Percentiles rank a stretch among this genome's conserved stretches.
These are phyloP conservation scores for Furnarius figulus DNA, from an alignment of 2,113 vertebrate species.

Conservation along the genomic window DNA sequence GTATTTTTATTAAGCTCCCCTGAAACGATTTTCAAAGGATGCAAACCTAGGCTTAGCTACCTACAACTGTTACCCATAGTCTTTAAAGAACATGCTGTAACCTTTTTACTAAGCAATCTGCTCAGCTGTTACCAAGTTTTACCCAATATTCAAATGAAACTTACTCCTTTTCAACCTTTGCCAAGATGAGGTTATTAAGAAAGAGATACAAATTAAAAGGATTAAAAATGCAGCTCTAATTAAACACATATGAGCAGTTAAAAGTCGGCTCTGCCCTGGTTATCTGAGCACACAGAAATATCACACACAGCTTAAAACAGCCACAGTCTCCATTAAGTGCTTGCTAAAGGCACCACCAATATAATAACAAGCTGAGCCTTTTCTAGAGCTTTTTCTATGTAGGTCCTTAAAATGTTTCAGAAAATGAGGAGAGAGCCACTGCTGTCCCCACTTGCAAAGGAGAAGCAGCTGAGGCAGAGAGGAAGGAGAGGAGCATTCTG, in stretches of 20 bases:
- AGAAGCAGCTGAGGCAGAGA: neutral
- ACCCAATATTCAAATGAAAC: constrained; percentile 62
- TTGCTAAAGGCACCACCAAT: constrained; percentile 24
- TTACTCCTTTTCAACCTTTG: constrained; percentile 58
- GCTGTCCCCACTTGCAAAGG: neutral
- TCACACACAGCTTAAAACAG: constrained; percentile 21
- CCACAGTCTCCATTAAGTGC: neutral
- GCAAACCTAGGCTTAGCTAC: neutral
- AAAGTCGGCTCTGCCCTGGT: constrained; percentile 36
- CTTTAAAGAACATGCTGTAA: constrained; percentile 40
- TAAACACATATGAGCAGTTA: constrained; percentile 53
- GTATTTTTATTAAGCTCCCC: neutral
- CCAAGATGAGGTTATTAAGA: constrained; percentile 67
- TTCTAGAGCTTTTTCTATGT: neutral
- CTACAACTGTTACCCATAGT: neutral
- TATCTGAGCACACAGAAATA: constrained; percentile 50
- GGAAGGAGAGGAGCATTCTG: neutral
- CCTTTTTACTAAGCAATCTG: constrained; percentile 31
- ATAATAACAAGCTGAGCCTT: neutral
- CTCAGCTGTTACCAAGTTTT: constrained; percentile 43
- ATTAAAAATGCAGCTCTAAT: constrained; percentile 69
- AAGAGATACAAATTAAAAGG: constrained; percentile 72
- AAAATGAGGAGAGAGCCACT: neutral
- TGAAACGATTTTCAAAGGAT: neutral
- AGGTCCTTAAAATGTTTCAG: neutral